Percentiles rank a stretch among this genome's conserved stretches.
Evolutionary conservation across 2,113 vertebrate species (phyloP).

Genomic region (Gymnobelideus leadbeateri): DNA sequence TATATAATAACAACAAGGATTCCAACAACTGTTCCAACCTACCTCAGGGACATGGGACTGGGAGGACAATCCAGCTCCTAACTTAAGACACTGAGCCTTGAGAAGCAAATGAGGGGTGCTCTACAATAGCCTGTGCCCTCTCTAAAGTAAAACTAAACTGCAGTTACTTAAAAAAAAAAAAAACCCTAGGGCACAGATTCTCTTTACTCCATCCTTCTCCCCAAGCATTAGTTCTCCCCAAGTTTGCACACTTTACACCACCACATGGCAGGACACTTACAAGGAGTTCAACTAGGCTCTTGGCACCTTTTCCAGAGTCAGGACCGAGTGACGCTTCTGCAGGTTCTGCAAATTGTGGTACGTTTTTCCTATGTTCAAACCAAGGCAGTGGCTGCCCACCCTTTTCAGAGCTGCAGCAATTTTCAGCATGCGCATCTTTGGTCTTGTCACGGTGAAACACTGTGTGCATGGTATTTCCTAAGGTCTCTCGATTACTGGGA

Average conservation of each 20-base stretch:
- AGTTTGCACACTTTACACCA: neutral
- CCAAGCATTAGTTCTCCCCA: neutral
- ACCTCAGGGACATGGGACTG: neutral
- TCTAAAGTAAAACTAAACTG: conserved; percentile 10
- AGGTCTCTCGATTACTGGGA: conserved; percentile 83
- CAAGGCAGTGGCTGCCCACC: conserved; percentile 89
- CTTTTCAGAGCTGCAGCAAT: conserved; percentile 87
- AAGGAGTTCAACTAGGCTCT: conserved; percentile 94
- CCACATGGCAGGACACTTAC: conserved; percentile 85
- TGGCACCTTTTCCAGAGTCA: conserved; percentile 86
- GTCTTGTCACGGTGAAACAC: conserved; percentile 88
- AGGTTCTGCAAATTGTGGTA: conserved; percentile 83
- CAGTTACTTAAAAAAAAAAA: conserved; percentile 12
- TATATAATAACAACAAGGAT: neutral
- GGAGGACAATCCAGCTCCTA: neutral
- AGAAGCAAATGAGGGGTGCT: conserved; percentile 29
- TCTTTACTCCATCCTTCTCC: neutral
- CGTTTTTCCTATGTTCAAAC: conserved; percentile 87
- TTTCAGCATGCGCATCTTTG: conserved; percentile 90
- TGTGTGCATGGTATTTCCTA: conserved; percentile 84
- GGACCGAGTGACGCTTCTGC: conserved; percentile 84
- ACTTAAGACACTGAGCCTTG: neutral
- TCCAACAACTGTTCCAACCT: conserved; percentile 34
- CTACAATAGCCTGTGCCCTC: neutral
- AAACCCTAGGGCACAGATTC: neutral